A percentile compares a stretch with the other conserved stretches of the same genome.
These are phyloP conservation scores for Psittacula cyanocephala DNA, from an alignment of 2,113 vertebrate species.

Conservation along the genomic window DNA sequence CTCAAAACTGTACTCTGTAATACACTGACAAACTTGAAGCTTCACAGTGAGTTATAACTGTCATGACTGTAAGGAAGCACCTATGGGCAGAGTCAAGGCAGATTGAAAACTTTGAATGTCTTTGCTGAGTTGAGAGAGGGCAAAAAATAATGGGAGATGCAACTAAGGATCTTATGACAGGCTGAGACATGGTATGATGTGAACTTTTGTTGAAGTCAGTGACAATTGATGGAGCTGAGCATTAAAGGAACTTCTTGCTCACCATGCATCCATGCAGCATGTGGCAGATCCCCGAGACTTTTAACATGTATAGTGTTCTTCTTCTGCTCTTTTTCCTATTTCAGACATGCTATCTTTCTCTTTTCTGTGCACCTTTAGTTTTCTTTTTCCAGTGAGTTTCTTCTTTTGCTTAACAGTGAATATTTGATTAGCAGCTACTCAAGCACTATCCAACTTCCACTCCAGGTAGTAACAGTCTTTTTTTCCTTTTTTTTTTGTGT, in stretches of 20 bases:
- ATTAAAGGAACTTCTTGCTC: neutral
- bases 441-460: neutral
- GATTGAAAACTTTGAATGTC: neutral
- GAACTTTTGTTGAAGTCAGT: neutral
- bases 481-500: neutral
- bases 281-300: neutral
- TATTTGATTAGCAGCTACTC: conserved; percentile 39
- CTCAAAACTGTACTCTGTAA: neutral
- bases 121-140: conserved; percentile 8
- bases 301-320: neutral
- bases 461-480: neutral
- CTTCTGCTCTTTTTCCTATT: neutral
- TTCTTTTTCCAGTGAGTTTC: neutral
- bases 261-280: neutral
- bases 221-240: neutral
- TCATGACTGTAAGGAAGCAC: neutral
- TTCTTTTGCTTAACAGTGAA: conserved; percentile 37
- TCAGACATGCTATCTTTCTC: neutral
- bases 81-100: neutral
- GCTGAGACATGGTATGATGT: neutral
- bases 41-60: conserved; percentile 22
- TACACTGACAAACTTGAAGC: neutral
- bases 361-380: neutral
- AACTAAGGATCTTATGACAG: neutral
- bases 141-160: neutral